phyloP scores from a whole-genome alignment of 2,113 vertebrate species.

The Oplegnathus fasciatus region DNA sequence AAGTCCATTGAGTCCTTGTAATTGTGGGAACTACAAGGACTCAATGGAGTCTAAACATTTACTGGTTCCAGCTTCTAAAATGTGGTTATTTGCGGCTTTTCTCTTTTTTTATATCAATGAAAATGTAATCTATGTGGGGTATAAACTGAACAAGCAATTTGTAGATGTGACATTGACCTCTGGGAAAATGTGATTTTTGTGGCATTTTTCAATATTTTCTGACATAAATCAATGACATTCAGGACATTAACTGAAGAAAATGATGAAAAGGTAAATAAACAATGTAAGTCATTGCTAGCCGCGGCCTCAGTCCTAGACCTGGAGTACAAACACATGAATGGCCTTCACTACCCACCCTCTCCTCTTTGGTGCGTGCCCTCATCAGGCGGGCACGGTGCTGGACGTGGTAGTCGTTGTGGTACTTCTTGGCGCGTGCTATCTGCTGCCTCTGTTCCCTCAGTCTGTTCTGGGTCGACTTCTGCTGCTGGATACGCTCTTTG shows the following conservation, averaged over 20 bases:
- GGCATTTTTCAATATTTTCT: background rate
- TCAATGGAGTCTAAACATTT: background rate
- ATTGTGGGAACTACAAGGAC: background rate
- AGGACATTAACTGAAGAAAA: too few relatives aligned
- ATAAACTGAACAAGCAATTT: background rate
- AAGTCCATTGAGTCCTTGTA: background rate
- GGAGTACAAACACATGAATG: too few relatives aligned
- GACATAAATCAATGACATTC: too few relatives aligned
- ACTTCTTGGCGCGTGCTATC: slow-evolving; percentile 89
- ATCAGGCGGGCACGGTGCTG: slow-evolving; percentile 91
- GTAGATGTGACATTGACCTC: too few relatives aligned
- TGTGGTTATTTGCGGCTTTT: background rate
- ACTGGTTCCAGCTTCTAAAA: background rate
- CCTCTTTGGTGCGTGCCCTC: slow-evolving; percentile 91
- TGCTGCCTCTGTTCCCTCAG: slow-evolving; percentile 91
- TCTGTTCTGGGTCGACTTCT: slow-evolving; percentile 88
- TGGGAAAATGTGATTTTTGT: too few relatives aligned
- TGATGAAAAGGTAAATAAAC: background rate
- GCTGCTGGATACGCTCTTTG: slow-evolving; percentile 87
- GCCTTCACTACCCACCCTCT: slow-evolving; percentile 83
- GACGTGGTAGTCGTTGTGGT: slow-evolving; percentile 90
- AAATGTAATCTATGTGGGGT: background rate
- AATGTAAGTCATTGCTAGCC: background rate
- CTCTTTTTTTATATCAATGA: background rate
- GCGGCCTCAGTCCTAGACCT: background rate